Evolutionary conservation across 1,140 invertebrate species (phyloP).

Genomic region (Pseudomyrmex concolor): DNA sequence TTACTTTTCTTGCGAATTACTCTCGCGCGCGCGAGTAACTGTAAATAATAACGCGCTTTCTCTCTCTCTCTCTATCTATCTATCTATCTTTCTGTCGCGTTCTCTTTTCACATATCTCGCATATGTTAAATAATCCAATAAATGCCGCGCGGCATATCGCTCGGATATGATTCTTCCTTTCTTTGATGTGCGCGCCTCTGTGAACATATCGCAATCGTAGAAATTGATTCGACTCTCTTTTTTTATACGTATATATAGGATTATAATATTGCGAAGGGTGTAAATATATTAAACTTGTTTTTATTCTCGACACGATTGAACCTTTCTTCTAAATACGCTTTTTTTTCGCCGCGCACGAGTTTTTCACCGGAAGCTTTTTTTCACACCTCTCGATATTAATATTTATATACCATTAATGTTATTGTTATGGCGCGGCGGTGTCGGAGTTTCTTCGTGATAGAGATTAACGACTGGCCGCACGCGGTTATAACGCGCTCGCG

Average conservation of each 20-base stretch:
- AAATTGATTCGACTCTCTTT: no score
- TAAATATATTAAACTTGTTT: no score
- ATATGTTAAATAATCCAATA: no score
- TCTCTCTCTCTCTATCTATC: no score
- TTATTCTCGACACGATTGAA: not conserved
- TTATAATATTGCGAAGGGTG: no score
- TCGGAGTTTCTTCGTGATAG: conserved; percentile 39
- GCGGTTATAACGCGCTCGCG: conserved; percentile 18
- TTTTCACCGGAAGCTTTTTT: not conserved
- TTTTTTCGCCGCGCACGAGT: not conserved
- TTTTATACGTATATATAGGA: no score
- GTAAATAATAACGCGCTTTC: not conserved
- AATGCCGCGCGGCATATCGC: no score
- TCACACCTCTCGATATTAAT: conserved; percentile 11
- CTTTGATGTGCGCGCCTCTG: no score
- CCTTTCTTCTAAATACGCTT: not conserved
- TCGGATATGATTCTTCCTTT: no score
- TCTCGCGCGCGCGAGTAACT: not conserved
- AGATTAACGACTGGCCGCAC: conserved; percentile 38
- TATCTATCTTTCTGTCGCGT: no score
- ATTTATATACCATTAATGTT: conserved; percentile 30
- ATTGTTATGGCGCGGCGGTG: conserved; percentile 17
- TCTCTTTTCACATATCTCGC: no score
- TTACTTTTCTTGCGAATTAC: conserved; percentile 20
- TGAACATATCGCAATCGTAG: no score